Evolutionary conservation across 2,797 vertebrate genomes (phyloP).

Genomic region (Sebastolobus altivelis): DNA sequence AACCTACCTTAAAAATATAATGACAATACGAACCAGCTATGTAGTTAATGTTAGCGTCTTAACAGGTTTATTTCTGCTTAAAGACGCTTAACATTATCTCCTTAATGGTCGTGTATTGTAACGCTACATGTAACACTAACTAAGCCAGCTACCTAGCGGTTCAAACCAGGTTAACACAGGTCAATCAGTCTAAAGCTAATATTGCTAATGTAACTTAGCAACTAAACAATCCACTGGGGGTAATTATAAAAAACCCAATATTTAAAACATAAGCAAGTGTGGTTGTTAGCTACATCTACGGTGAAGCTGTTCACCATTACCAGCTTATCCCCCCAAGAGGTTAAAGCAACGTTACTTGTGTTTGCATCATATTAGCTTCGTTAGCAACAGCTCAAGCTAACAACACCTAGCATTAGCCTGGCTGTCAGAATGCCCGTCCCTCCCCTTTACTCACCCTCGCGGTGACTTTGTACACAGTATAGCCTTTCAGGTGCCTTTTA

Average conservation of each 20-base stretch:
- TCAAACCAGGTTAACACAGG: background rate
- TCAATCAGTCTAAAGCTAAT: constrained; percentile 15
- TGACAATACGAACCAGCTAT: background rate
- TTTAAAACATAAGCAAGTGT: background rate
- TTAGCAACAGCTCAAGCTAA: constrained; percentile 49
- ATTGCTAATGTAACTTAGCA: constrained; percentile 23
- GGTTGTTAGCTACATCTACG: background rate
- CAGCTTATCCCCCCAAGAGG: background rate
- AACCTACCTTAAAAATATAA: background rate
- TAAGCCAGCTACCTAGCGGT: background rate
- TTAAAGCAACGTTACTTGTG: constrained; percentile 1
- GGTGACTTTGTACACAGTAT: constrained; percentile 98
- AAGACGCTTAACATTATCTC: background rate
- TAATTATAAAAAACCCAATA: background rate
- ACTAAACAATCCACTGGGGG: background rate
- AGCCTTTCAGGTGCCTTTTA: constrained; percentile 91
- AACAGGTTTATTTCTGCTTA: background rate
- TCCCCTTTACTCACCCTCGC: constrained; percentile 90
- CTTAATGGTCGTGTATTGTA: background rate
- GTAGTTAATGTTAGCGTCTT: no score
- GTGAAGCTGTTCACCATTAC: background rate
- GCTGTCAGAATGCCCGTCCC: constrained; percentile 1
- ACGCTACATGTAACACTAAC: background rate
- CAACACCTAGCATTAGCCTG: constrained; percentile 62
- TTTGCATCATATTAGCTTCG: constrained; percentile 52